A percentile compares a stretch with the other conserved stretches of the same genome.
Conservation (phyloP, 1,140 invertebrate species). For the Drosophila parabipectinata region DNA sequence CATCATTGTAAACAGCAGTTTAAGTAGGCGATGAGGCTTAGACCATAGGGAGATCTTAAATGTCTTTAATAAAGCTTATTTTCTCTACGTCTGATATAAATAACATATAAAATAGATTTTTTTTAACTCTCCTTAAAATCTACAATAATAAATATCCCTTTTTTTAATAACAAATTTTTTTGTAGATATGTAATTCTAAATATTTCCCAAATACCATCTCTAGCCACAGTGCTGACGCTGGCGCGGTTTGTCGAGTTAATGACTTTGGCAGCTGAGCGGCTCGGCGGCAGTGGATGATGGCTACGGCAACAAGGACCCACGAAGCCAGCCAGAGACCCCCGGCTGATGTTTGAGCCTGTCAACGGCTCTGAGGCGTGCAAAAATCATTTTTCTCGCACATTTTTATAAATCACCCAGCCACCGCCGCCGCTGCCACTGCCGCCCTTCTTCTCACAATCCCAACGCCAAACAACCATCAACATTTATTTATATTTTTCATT, state of each 20-base stretch:
- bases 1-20: too few relatives aligned
- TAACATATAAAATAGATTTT: too few relatives aligned
- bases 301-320: neutral
- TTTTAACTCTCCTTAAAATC: too few relatives aligned
- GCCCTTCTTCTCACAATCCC: slow-evolving; percentile 6
- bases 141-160: too few relatives aligned
- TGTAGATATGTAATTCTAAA: neutral
- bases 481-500: slow-evolving; percentile 78
- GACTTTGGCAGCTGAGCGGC: slow-evolving; percentile 64
- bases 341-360: slow-evolving; percentile 45
- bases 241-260: slow-evolving; percentile 79
- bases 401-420: slow-evolving; percentile 52
- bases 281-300: slow-evolving; percentile 34
- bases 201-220: slow-evolving; percentile 14
- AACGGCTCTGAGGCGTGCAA: slow-evolving; percentile 71
- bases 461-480: slow-evolving; percentile 47
- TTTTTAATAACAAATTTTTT: neutral
- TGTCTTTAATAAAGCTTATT: too few relatives aligned
- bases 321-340: slow-evolving; percentile 10
- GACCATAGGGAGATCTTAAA: too few relatives aligned
- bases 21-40: too few relatives aligned
- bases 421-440: neutral
- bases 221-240: slow-evolving; percentile 35
- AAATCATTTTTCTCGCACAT: slow-evolving; percentile 79
- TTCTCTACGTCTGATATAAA: too few relatives aligned